Evolutionary conservation across 2,888 invertebrate genomes (phyloP).

Genomic region (Drosophila fungiperda): DNA sequence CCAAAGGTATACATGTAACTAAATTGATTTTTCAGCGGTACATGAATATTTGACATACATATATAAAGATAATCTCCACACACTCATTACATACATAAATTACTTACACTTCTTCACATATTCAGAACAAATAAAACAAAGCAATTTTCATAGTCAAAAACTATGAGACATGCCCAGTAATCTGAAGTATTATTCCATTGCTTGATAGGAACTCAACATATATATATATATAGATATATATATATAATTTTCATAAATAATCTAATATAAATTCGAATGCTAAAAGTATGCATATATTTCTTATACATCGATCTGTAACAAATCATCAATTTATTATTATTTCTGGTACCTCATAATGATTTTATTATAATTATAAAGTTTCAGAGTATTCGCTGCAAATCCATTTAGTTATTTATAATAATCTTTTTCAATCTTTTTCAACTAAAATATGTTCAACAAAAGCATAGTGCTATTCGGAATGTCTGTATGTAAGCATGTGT

Average conservation of each 20-base stretch:
- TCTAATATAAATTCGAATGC: not conserved
- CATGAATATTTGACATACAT: not conserved
- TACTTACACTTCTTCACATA: not conserved
- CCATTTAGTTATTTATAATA: not conserved
- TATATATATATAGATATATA: no score
- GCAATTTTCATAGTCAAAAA: not conserved
- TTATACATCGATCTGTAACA: not conserved
- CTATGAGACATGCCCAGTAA: not conserved
- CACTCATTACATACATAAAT: slow-evolving; percentile 1
- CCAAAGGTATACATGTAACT: slow-evolving; percentile 4
- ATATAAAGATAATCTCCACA: not conserved
- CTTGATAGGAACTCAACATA: no score
- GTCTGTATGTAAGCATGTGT: not conserved
- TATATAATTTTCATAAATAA: not conserved
- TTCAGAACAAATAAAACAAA: no score
- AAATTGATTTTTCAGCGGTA: slow-evolving; percentile 4
- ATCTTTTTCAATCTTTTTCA: not conserved
- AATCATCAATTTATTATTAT: not conserved
- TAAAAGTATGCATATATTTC: not conserved
- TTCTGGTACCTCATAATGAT: not conserved
- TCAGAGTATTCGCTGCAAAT: not conserved
- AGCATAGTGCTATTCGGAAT: not conserved
- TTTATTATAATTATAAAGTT: not conserved
- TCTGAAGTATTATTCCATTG: not conserved
- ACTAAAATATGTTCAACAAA: not conserved